Conservation (phyloP, 2,888 invertebrate species). For the Eulithis testata region DNA sequence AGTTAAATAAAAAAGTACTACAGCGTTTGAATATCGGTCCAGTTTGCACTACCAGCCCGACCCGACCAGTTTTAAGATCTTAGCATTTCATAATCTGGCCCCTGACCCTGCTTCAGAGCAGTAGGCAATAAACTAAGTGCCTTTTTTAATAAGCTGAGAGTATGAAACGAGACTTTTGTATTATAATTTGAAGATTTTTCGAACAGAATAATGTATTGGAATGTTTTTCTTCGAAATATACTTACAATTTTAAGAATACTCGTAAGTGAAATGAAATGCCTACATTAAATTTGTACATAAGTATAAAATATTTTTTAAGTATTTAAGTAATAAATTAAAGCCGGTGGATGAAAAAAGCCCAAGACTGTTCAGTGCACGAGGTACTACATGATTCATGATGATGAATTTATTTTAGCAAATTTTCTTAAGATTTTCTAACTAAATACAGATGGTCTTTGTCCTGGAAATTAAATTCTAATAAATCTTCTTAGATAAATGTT, state of each 20-base stretch:
- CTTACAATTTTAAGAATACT: background rate
- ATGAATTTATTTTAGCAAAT: too few species aligned
- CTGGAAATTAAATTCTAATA: background rate
- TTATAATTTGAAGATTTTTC: background rate
- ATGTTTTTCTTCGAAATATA: background rate
- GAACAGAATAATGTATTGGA: background rate
- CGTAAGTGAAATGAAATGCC: background rate
- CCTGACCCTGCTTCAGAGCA: background rate
- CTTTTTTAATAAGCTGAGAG: conserved; percentile 14
- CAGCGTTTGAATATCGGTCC: too few species aligned
- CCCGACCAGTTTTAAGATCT: background rate
- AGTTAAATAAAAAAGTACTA: too few species aligned
- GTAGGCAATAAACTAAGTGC: conserved; percentile 13
- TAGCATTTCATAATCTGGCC: background rate
- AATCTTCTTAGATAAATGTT: conserved; percentile 11
- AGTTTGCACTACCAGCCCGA: too few species aligned
- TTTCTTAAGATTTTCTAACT: too few species aligned
- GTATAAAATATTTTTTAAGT: too few species aligned
- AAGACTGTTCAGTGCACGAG: too few species aligned
- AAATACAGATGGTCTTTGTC: background rate
- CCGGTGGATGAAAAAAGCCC: too few species aligned
- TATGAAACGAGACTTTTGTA: background rate
- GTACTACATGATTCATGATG: too few species aligned
- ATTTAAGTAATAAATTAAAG: too few species aligned
- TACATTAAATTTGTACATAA: too few species aligned